Base-by-base conservation (phyloP, 1,140 invertebrate genomes). In the Eupristina koningsbergeri region DNA sequence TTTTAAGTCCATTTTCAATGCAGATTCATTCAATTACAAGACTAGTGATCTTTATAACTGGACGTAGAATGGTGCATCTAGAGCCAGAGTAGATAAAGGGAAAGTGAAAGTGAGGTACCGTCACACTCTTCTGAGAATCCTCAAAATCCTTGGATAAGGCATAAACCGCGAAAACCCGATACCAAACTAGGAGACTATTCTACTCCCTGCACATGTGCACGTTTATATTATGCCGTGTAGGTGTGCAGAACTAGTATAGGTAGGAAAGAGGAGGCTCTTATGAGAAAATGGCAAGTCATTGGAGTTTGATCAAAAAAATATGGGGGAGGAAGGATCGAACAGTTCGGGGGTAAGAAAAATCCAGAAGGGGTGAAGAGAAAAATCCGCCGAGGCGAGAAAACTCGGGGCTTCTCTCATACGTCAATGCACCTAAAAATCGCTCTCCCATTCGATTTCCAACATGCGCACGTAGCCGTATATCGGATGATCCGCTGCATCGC, bases 71-170 rank as follows among this genome's bases (percentile, higher is more conserved):
- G 2, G 22, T 3, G 5, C 6, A 53, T 34, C 31, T 29, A 17
- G n/a, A 75, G 26, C 26, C 19, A 17, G 39, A 47, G 41, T 15
- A 29, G 0, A 29, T 45, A 45, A 53, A 36, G 19, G 36, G 63
- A 69, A 36, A 67, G 85, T 50, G 80, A 73, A 74, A 87, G 86
- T 81, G 41, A 87, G 86, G 84, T 83, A 83, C 83, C 74, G 83
- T 84, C 78, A 79, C 85, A 85, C 81, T 81, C 85, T 29, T 67
- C 50, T 11, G 76, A 77, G 86, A 87, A 87, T 87, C 89, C 89
- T 89, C 87, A 89, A 91, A n/a, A 90, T 90, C 88, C 87, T 80
- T 75, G 89, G 88, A 89, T 90, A 89, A 90, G 86, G 87, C 84
- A 71, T 39, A 63, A 29, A 29, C 83, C 53, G 58, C 76, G 79